A percentile compares a stretch with the other conserved stretches of the same genome.
Evolutionary conservation across 2,797 vertebrate species (phyloP).

Genomic region (Aldrovandia affinis): DNA sequence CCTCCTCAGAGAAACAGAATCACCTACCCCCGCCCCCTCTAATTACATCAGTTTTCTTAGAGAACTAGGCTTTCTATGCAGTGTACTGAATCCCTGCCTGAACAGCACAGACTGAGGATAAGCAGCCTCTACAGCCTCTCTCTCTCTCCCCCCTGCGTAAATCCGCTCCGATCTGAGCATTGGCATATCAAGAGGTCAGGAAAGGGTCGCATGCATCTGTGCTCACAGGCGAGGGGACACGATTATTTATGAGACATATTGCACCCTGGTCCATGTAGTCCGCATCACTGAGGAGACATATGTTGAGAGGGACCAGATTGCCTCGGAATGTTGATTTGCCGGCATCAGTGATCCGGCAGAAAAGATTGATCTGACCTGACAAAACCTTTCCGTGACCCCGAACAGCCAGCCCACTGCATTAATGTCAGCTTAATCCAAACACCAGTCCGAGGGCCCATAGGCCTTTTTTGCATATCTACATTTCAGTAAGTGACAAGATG

Average conservation of each 20-base stretch:
- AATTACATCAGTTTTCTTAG: background rate
- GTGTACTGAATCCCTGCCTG: background rate
- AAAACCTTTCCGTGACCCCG: conserved; percentile 20
- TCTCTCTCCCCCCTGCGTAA: background rate
- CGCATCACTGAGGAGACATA: background rate
- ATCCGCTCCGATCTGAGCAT: background rate
- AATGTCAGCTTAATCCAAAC: conserved; percentile 12
- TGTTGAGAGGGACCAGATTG: background rate
- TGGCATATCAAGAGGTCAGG: background rate
- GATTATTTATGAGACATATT: conserved; percentile 1
- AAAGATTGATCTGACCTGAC: conserved; percentile 15
- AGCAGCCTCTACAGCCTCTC: background rate
- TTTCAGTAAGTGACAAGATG: background rate
- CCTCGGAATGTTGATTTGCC: conserved; percentile 13
- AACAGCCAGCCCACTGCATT: background rate
- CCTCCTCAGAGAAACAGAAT: background rate
- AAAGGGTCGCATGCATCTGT: conserved; percentile 1
- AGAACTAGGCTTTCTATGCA: background rate
- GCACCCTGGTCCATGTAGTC: background rate
- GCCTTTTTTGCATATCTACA: background rate
- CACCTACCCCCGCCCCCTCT: background rate
- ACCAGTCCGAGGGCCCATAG: background rate
- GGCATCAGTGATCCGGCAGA: conserved; percentile 10
- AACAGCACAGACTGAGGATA: background rate
- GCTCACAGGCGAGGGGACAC: background rate